These are phyloP conservation scores for Notarius lentiginosus DNA, from an alignment of 2,113 vertebrate genomes.

Conservation along the genomic window DNA sequence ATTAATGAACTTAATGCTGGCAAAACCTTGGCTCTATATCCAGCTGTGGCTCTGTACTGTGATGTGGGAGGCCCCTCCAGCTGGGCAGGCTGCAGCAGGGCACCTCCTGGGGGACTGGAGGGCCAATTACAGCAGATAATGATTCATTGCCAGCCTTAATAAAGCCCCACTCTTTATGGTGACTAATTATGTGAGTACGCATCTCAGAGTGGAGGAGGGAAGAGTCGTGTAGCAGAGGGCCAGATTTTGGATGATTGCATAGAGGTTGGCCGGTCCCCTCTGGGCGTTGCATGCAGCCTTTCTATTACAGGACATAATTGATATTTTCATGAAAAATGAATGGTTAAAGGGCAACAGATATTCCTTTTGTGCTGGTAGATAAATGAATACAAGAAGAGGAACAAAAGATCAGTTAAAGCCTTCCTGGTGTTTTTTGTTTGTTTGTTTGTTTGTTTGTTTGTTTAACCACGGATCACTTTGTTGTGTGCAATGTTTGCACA, in stretches of 20 bases:
- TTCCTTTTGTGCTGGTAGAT: slow-evolving; percentile 60
- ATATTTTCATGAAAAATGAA: slow-evolving; percentile 76
- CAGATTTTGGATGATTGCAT: slow-evolving; percentile 69
- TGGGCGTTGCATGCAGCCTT: slow-evolving; percentile 59
- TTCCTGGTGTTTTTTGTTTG: background rate
- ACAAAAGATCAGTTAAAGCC: slow-evolving; percentile 43
- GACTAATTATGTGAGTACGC: slow-evolving; percentile 69
- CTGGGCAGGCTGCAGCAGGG: slow-evolving; percentile 67
- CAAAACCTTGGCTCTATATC: slow-evolving; percentile 53
- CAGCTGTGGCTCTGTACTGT: slow-evolving; percentile 51
- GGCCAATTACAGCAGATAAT: slow-evolving; percentile 76
- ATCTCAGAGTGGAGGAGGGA: slow-evolving; percentile 56
- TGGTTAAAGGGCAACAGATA: slow-evolving; percentile 48
- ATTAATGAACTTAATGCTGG: slow-evolving; percentile 53
- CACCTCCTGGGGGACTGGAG: slow-evolving; percentile 74
- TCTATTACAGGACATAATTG: slow-evolving; percentile 82
- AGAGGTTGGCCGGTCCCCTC: slow-evolving; percentile 61
- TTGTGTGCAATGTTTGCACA: background rate
- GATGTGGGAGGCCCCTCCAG: slow-evolving; percentile 57
- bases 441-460: background rate
- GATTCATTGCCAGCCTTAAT: slow-evolving; percentile 70
- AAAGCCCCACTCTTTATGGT: slow-evolving; percentile 72
- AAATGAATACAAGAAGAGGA: slow-evolving; percentile 46
- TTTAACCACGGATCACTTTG: slow-evolving; percentile 1
- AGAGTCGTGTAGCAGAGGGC: slow-evolving; percentile 47